Percentiles rank a stretch among this genome's conserved stretches.
Conservation (phyloP, 2,113 vertebrate genomes). For the Atherinomorus stipes region DNA sequence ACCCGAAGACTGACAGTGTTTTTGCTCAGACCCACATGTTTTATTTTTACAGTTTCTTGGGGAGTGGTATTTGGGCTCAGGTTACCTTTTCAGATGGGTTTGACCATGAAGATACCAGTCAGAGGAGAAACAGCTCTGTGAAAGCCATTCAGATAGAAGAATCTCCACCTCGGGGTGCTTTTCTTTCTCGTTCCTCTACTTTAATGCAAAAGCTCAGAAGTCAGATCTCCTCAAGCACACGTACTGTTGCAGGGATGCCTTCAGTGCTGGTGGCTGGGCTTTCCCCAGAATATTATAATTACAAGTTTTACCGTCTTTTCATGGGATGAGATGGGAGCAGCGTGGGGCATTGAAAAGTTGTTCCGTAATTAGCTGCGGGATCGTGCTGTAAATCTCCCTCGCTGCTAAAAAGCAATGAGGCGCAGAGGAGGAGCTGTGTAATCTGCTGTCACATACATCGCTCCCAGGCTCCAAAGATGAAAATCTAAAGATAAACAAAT, state of each 20-base stretch:
- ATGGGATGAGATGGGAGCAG: constrained; percentile 55
- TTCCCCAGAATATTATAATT: constrained; percentile 72
- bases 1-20: constrained; percentile 75
- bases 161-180: constrained; percentile 51
- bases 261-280: constrained; percentile 68
- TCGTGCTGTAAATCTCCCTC: constrained; percentile 70
- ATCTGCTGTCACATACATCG: constrained; percentile 60
- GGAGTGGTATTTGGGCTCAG: constrained; percentile 81
- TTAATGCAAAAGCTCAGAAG: constrained; percentile 65
- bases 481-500: constrained; percentile 63
- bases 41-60: constrained; percentile 85
- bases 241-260: constrained; percentile 46
- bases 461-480: constrained; percentile 34
- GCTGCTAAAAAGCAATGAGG: constrained; percentile 38
- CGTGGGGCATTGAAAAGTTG: constrained; percentile 64
- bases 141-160: constrained; percentile 45
- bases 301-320: constrained; percentile 69
- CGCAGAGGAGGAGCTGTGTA: constrained; percentile 61
- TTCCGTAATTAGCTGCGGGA: constrained; percentile 77
- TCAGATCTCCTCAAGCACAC: constrained; percentile 52
- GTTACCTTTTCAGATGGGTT: constrained; percentile 82
- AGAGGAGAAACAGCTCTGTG: constrained; percentile 51
- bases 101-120: constrained; percentile 80
- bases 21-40: constrained; percentile 81
- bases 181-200: constrained; percentile 63